phyloP scores from a whole-genome alignment of 1,140 invertebrate genomes.

The Ceratitis capitata region DNA sequence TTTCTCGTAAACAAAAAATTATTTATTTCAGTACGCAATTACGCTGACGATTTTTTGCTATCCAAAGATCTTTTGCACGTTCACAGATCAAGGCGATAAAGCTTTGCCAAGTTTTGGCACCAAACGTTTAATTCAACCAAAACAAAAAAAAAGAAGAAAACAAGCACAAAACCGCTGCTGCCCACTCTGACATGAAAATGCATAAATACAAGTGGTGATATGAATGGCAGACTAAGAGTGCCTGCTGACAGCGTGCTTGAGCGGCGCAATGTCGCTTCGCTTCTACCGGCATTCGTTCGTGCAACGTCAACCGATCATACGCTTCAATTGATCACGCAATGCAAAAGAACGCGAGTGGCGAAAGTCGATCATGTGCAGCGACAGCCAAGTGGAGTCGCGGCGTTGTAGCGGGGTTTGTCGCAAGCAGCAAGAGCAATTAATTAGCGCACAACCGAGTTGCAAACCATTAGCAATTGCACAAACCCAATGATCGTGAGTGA shows the following conservation, averaged over 20 bases:
- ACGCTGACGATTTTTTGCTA: not conserved
- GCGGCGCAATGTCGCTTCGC: not conserved
- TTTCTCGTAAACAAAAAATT: constrained; percentile 1
- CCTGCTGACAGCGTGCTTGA: not conserved
- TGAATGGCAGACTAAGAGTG: not conserved
- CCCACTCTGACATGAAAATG: not conserved
- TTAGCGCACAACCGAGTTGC: constrained; percentile 22
- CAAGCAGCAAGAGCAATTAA: constrained; percentile 16
- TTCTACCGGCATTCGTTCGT: not conserved
- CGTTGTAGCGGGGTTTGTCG: not conserved
- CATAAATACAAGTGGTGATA: not conserved
- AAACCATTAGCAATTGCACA: constrained; percentile 25
- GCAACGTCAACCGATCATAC: constrained; percentile 10
- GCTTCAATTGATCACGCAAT: constrained; percentile 22
- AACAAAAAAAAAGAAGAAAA: not conserved
- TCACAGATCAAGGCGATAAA: constrained; percentile 6
- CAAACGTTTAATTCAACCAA: no score
- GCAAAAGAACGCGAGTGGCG: not conserved
- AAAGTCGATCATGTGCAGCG: constrained; percentile 8
- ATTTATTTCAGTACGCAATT: constrained; percentile 21
- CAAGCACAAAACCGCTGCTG: not conserved
- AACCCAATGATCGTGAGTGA: constrained; percentile 35
- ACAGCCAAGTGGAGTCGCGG: not conserved
- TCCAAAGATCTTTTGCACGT: constrained; percentile 8
- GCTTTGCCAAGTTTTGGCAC: not conserved